phyloP scores from a whole-genome alignment of 2,113 vertebrate genomes.

The Apodemus speciosus region DNA sequence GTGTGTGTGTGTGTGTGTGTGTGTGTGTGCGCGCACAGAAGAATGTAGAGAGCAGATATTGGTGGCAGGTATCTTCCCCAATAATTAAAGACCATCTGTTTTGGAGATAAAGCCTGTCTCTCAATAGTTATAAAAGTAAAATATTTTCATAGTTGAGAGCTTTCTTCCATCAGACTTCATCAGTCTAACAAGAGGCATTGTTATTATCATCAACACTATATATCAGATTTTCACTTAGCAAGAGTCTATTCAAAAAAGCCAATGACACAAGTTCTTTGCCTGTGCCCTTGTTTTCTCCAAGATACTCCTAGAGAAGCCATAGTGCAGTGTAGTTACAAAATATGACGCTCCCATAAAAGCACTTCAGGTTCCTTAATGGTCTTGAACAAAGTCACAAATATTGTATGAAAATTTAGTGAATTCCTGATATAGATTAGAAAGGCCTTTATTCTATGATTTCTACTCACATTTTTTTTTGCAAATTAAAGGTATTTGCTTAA shows the following conservation, averaged over 20 bases:
- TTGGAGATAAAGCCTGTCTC: not conserved
- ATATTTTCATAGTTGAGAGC: not conserved
- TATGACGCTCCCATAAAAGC: not conserved
- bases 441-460: not conserved
- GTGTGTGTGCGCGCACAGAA: not conserved
- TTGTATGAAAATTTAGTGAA: not conserved
- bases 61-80: not conserved
- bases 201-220: not conserved
- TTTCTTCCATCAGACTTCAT: not conserved
- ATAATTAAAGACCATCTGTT: not conserved
- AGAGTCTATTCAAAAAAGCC: not conserved
- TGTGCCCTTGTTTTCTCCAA: not conserved
- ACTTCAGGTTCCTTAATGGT: not conserved
- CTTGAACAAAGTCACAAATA: not conserved
- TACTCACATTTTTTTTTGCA: not conserved
- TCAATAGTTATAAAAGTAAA: not conserved
- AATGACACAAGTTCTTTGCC: not conserved
- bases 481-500: not conserved
- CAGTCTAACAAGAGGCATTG: not conserved
- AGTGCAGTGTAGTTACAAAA: not conserved
- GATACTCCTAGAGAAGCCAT: not conserved
- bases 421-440: not conserved
- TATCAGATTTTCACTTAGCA: not conserved
- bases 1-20: not conserved
- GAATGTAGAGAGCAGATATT: not conserved